phyloP scores from a whole-genome alignment of 1,140 invertebrate species.

The Lethocerus indicus region DNA sequence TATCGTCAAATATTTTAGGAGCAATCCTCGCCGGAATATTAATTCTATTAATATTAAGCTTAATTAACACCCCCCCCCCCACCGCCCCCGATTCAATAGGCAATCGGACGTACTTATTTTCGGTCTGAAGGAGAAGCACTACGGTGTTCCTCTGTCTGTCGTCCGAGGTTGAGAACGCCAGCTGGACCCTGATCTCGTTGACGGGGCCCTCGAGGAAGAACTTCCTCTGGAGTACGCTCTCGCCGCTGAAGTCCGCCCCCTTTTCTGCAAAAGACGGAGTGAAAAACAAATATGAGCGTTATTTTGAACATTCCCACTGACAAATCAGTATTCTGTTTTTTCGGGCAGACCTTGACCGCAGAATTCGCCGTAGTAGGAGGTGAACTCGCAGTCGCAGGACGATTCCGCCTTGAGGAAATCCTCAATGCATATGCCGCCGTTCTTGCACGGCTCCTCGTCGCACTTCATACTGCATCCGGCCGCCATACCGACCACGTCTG shows the following conservation, averaged over 20 bases:
- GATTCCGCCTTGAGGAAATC: conserved; percentile 70
- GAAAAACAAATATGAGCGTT: no score
- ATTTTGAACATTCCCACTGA: no score
- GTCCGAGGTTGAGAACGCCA: conserved; percentile 67
- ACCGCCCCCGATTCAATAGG: no score
- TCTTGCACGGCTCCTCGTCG: conserved; percentile 68
- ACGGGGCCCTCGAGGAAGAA: conserved; percentile 52
- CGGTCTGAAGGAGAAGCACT: conserved; percentile 58
- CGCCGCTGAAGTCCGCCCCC: conserved; percentile 72
- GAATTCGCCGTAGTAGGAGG: conserved; percentile 67
- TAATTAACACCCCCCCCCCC: not conserved
- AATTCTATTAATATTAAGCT: not conserved
- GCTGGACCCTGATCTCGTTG: conserved; percentile 53
- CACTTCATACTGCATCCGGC: conserved; percentile 78
- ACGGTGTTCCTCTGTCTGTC: conserved; percentile 54
- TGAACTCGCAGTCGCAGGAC: conserved; percentile 73
- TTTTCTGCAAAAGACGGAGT: conserved; percentile 45
- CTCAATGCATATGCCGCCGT: conserved; percentile 74
- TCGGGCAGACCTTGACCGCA: conserved; percentile 44
- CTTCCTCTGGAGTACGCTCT: conserved; percentile 59
- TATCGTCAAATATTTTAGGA: not conserved
- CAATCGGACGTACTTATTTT: conserved; percentile 60
- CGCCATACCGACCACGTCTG: conserved; percentile 45
- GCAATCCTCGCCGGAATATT: not conserved
- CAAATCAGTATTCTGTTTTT: no score